phyloP scores from a whole-genome alignment of 2,888 invertebrate species.

The Andricus curvator region DNA sequence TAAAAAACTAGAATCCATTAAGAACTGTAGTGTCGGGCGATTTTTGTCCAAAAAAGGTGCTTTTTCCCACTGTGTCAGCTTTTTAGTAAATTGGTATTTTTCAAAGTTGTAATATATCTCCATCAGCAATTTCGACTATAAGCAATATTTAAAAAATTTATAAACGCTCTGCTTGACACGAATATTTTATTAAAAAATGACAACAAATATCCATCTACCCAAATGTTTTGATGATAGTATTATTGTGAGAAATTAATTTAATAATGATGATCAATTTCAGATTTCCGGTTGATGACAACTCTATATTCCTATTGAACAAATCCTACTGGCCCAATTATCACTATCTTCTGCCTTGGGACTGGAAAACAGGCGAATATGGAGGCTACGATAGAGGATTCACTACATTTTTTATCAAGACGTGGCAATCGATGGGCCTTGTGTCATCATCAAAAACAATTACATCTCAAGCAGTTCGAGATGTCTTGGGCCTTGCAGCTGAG shows the following conservation, averaged over 20 bases:
- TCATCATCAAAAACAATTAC: constrained; percentile 84
- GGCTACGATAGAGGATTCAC: constrained; percentile 85
- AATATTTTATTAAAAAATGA: too few relatives aligned
- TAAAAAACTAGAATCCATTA: too few relatives aligned
- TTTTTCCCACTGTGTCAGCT: too few relatives aligned
- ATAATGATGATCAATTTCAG: constrained; percentile 75
- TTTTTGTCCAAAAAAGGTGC: too few relatives aligned
- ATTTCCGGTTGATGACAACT: constrained; percentile 85
- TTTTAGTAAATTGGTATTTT: too few relatives aligned
- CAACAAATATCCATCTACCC: too few relatives aligned
- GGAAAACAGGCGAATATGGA: constrained; percentile 90
- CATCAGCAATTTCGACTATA: too few relatives aligned
- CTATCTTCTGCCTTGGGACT: constrained; percentile 88
- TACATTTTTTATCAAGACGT: constrained; percentile 85
- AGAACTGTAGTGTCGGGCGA: too few relatives aligned
- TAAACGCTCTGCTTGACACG: too few relatives aligned
- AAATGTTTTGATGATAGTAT: too few relatives aligned
- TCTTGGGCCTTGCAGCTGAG: constrained; percentile 80
- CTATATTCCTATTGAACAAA: constrained; percentile 87
- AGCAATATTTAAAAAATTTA: too few relatives aligned
- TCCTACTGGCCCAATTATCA: constrained; percentile 91
- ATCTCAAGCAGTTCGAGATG: constrained; percentile 82
- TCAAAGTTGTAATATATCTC: too few relatives aligned
- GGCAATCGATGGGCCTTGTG: constrained; percentile 85
- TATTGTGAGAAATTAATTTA: background rate